Evolutionary conservation across 2,888 invertebrate species (phyloP), one percentile per base, ranked within the genome.

Genomic region (Sinopyrophorus schimmeli): DNA sequence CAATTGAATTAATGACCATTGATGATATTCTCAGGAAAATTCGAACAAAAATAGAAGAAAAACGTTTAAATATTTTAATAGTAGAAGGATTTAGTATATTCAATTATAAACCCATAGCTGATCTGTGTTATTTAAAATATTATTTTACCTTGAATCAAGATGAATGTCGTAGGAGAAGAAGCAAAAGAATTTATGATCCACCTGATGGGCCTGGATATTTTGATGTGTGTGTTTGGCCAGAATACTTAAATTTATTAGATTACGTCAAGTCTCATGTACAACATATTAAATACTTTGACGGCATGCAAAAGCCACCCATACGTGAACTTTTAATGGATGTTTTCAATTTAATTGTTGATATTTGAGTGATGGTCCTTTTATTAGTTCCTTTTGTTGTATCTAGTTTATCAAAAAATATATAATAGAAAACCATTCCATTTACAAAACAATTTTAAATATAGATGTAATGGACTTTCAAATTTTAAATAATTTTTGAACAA

Each of bases 161-260:
- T 17, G 82, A 82, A 66, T 90, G 91, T 63, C 74, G 73, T 58
- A 60, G 76, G 17, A 77, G 92, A 12, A 79, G 92, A 51, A 66
- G 69, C 18, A 61, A 62, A 12, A 74, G 89, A 20, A 71, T 76
- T n/a, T 96, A 95, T 69, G 82, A 86, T 39, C 95, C 95, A 11
- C 88, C 94, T 1, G 94, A 96, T 75, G 77, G 86, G 1, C 83
- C 82, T 0, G 91, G 92, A 0, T 96, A 95, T 76, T 94, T 94
- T 75, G 91, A 94, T 28, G 74, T 74, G 57, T 83, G 87, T 66
- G 92, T 89, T n/a, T 96, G 95, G 94, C 94, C 94, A n/a, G 83
- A 85, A 65, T 89, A 93, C 68, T 63, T 81, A 46, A 75, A 74
- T 60, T 80, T 86, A 61, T 71, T 77, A 23, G 59, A 70, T 12